A percentile compares a stretch with the other conserved stretches of the same genome.
Conservation (phyloP, 2,888 invertebrate genomes). For the Spodoptera exigua region DNA sequence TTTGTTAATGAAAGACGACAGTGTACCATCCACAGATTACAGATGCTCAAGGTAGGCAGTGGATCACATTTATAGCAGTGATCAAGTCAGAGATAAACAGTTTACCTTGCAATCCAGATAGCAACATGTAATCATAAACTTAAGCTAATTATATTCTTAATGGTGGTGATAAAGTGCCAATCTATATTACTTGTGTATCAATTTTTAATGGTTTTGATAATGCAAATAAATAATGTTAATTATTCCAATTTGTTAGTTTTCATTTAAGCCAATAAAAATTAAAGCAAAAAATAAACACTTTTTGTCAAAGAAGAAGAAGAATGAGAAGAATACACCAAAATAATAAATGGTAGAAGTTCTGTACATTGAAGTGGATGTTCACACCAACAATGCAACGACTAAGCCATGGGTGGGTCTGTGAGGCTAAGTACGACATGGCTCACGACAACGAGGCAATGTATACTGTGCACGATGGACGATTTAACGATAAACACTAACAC, state of each 20-base stretch:
- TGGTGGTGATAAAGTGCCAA: constrained; percentile 78
- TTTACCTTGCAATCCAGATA: constrained; percentile 29
- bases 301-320: constrained; percentile 52
- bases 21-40: constrained; percentile 23
- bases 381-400: constrained; percentile 85
- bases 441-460: constrained; percentile 80
- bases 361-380: constrained; percentile 74
- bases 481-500: constrained; percentile 68
- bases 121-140: constrained; percentile 29
- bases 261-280: constrained; percentile 71
- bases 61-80: constrained; percentile 39
- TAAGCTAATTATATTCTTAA: constrained; percentile 49
- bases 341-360: constrained; percentile 64
- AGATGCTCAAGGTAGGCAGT: constrained; percentile 30
- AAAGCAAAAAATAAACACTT: constrained; percentile 58
- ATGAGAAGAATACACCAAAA: constrained; percentile 61
- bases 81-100: constrained; percentile 36
- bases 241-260: constrained; percentile 77
- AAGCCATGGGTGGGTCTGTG: constrained; percentile 85
- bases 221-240: constrained; percentile 73
- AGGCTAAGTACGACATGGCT: constrained; percentile 82
- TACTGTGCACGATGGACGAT: constrained; percentile 76
- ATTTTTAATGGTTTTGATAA: constrained; percentile 68
- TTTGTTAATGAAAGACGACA: constrained; percentile 1
- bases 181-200: constrained; percentile 68